Evolutionary conservation across 2,113 vertebrate species (phyloP).

Genomic region (Daboia siamensis): DNA sequence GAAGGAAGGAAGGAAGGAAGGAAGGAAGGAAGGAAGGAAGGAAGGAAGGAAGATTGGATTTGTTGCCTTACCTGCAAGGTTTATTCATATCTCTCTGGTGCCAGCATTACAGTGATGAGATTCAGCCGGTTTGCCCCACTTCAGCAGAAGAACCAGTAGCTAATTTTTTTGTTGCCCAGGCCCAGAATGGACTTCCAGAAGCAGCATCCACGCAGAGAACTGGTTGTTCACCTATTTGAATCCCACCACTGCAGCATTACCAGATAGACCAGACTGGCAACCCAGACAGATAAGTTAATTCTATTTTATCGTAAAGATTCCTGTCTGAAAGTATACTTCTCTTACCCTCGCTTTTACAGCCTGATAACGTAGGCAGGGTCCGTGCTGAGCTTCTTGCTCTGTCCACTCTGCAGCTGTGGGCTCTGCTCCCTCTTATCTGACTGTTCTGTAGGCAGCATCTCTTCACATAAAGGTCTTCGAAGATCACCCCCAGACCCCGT

Average conservation of each 20-base stretch:
- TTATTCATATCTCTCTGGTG: not conserved
- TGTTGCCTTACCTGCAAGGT: not conserved
- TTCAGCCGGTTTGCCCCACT: too few species aligned
- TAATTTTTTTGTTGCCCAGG: too few species aligned
- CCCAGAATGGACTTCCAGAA: too few species aligned
- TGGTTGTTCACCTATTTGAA: too few species aligned
- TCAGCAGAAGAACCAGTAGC: too few species aligned
- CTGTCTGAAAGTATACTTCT: not conserved
- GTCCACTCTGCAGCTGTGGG: not conserved
- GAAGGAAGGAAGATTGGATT: not conserved
- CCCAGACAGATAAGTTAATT: not conserved
- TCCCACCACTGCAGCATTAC: not conserved
- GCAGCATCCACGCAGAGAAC: too few species aligned
- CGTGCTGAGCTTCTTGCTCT: not conserved
- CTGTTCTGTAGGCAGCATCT: not conserved
- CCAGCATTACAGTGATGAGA: not conserved
- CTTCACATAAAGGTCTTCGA: not conserved
- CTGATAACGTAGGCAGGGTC: not conserved
- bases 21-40: not conserved
- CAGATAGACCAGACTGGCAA: not conserved
- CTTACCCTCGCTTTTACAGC: not conserved
- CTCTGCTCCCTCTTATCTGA: not conserved
- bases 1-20: too few species aligned
- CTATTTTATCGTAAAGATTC: not conserved
- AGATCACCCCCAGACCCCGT: not conserved